Base-by-base conservation (phyloP, 2,113 vertebrate genomes). In the Ammospiza caudacuta region DNA sequence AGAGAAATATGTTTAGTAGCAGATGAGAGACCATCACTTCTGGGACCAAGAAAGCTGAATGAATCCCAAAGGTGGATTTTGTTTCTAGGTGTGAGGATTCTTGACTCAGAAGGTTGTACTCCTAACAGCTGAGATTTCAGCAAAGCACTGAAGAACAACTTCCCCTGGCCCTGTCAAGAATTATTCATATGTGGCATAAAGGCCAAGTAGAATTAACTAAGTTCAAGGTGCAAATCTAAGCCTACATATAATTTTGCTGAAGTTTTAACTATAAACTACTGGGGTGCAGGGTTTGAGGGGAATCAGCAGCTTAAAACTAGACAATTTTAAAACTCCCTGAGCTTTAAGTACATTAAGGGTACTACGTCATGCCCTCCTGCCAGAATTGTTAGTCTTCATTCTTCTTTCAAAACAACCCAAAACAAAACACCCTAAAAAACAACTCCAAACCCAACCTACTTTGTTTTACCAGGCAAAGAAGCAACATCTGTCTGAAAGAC, bases 21-120 rank as follows among this genome's bases (percentile, higher is more conserved):
- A 87, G 41, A 63, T 6, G 41, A 72, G 24, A 82, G 23, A 78
- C 28, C 20, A 47, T 52, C n/a, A 22, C 61, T 78, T 64, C 69
- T 90, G 88, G 68, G 57, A 92, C n/a, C 44, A 59, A 57, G n/a
- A 68, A 75, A 58, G 16, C 31, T 58, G 51, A 90, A 61, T 6
- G 15, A 72, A 68, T 93, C 80, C 73, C 94, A 79, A 69, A 90
- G 83, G 80, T 64, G 15, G 73, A 93, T 83, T 83, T 75, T 76
- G 69, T 90, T 93, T 84, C 90, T 58, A 90, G 25, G 39, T 67
- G 33, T 44, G 85, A 94, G 44, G 52, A 78, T 49, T 62, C 20
- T 2, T 27, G 37, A 44, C 72, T 94, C 29, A 61, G 51, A 86
- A 66, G 39, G 61, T 10, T 52, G 12, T 17, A 51, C 4, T 74